A percentile compares a stretch with the other conserved stretches of the same genome.
These are phyloP conservation scores for Ctenosaura bakeri DNA, from an alignment of 2,797 vertebrate genomes.

Conservation along the genomic window DNA sequence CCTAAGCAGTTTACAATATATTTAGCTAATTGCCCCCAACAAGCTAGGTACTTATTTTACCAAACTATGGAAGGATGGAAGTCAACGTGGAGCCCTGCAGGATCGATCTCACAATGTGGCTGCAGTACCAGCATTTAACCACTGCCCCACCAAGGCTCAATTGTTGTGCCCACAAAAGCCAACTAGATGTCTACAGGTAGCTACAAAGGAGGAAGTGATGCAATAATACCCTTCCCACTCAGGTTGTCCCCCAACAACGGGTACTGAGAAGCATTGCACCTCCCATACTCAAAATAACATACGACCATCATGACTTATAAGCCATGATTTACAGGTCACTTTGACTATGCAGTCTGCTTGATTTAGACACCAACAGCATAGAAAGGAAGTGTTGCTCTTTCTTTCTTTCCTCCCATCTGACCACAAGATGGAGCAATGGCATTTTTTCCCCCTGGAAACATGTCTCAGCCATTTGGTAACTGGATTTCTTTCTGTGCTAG, in stretches of 20 bases:
- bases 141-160: too few relatives aligned
- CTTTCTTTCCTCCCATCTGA: conserved; percentile 39
- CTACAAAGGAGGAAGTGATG: neutral
- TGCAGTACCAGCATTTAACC: too few relatives aligned
- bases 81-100: too few relatives aligned
- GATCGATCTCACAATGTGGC: too few relatives aligned
- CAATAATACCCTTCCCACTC: too few relatives aligned
- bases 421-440: conserved; percentile 82
- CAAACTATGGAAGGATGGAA: too few relatives aligned
- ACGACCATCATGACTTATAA: neutral
- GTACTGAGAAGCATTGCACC: neutral
- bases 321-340: neutral
- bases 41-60: too few relatives aligned
- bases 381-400: neutral
- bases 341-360: neutral
- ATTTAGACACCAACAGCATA: neutral
- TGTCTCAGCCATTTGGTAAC: neutral
- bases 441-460: conserved; percentile 45
- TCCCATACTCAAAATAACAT: too few relatives aligned
- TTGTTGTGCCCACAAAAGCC: neutral
- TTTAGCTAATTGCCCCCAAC: too few relatives aligned
- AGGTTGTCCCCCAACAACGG: neutral
- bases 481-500: conserved; percentile 44
- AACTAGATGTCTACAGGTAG: neutral
- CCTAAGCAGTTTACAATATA: too few relatives aligned